Conservation (phyloP, 2,113 vertebrate genomes). For the Nicator chloris region DNA sequence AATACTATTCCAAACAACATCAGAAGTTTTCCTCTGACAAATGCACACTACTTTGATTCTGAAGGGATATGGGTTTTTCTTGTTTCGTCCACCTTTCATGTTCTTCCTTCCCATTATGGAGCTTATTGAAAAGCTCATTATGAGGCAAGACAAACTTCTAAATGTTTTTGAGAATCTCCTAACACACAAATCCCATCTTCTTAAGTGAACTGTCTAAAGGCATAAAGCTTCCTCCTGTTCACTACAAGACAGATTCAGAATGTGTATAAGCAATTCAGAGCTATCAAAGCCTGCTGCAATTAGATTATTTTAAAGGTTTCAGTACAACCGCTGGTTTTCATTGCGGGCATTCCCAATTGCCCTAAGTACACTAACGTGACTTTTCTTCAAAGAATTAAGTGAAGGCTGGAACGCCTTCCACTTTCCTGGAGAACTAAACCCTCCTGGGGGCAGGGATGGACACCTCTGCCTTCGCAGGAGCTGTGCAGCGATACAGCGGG, state of each 20-base stretch:
- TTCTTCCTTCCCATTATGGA: not conserved
- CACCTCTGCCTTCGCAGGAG: not conserved
- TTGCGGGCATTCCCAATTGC: not conserved
- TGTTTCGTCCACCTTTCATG: not conserved
- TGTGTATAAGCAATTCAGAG: not conserved
- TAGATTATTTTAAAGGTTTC: not conserved
- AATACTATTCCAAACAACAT: not conserved
- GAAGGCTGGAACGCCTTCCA: not conserved
- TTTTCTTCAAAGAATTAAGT: not conserved
- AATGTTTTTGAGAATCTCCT: not conserved
- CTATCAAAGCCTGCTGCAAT: not conserved
- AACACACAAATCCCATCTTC: not conserved
- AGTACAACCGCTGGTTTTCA: not conserved
- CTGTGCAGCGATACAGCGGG: not conserved
- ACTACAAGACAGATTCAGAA: not conserved
- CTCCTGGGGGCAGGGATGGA: not conserved
- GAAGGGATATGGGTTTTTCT: not conserved
- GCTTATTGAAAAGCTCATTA: not conserved
- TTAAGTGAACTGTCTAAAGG: not conserved
- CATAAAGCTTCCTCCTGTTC: not conserved
- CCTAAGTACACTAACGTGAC: rapidly evolving
- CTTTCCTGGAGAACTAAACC: too few relatives aligned
- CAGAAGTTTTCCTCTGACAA: not conserved
- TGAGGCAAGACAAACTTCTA: not conserved
- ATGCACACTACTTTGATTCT: not conserved